Percentiles rank a stretch among this genome's conserved stretches.
Conservation (phyloP, 2,888 invertebrate genomes). For the Scaptomyza polygonia region DNA sequence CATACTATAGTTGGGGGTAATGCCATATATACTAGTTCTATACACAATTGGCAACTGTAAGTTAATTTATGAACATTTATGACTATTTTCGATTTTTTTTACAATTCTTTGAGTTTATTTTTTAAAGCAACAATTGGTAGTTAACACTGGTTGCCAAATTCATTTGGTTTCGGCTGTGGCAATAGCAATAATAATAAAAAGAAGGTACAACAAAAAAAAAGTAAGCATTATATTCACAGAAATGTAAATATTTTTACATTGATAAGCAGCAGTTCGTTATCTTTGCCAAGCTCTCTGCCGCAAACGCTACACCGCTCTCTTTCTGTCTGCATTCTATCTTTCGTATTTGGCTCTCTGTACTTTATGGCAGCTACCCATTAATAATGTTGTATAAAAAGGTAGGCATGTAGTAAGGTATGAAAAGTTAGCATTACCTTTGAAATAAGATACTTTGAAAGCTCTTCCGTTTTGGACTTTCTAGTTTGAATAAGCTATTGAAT, state of each 20-base stretch:
- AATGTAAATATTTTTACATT: slow-evolving; percentile 80
- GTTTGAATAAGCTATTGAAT: no score
- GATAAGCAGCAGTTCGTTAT: slow-evolving; percentile 59
- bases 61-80: slow-evolving; percentile 73
- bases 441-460: background rate
- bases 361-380: slow-evolving; percentile 14
- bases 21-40: background rate
- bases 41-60: slow-evolving; percentile 39
- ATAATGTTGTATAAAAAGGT: background rate
- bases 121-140: slow-evolving; percentile 20
- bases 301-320: slow-evolving; percentile 14
- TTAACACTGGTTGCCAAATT: slow-evolving; percentile 52
- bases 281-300: slow-evolving; percentile 32
- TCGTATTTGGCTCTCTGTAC: background rate
- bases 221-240: slow-evolving; percentile 56
- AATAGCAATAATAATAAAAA: slow-evolving; percentile 30
- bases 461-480: background rate
- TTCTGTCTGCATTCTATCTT: background rate
- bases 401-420: background rate
- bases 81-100: slow-evolving; percentile 46
- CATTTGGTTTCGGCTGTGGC: slow-evolving; percentile 30
- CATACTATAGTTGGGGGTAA: slow-evolving; percentile 9
- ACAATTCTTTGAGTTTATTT: slow-evolving; percentile 45
- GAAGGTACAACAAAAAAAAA: slow-evolving; percentile 21
- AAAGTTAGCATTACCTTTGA: background rate